A percentile compares a stretch with the other conserved stretches of the same genome.
These are phyloP conservation scores for Ophion slaviceki DNA, from an alignment of 2,888 invertebrate species.

Conservation along the genomic window DNA sequence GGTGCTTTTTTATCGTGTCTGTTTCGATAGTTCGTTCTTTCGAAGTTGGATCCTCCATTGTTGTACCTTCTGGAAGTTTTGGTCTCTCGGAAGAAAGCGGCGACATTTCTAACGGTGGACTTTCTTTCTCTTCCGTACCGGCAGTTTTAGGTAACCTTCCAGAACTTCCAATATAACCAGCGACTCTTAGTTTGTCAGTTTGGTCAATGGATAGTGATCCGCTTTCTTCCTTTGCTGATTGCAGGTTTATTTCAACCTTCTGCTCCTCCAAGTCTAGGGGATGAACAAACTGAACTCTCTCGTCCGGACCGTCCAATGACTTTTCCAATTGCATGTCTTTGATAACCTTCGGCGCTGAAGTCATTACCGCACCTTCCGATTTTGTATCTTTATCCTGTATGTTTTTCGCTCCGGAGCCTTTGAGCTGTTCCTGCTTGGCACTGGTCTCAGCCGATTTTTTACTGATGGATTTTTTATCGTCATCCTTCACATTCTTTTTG, in stretches of 20 bases:
- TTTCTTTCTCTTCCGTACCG: not conserved
- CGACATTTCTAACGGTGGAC: not conserved
- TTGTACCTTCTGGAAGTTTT: not conserved
- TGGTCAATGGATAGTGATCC: slow-evolving; percentile 3
- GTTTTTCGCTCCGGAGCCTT: slow-evolving; percentile 31
- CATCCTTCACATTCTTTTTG: slow-evolving; percentile 27
- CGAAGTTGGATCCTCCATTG: not conserved
- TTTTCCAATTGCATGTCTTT: not conserved
- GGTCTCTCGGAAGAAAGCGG: not conserved
- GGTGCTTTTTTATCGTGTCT: slow-evolving; percentile 41
- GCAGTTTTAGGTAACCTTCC: slow-evolving; percentile 6
- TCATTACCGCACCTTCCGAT: slow-evolving; percentile 6
- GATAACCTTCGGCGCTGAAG: slow-evolving; percentile 1
- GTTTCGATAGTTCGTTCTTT: not conserved
- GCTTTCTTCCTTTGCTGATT: slow-evolving; percentile 6
- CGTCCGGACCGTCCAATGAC: not conserved
- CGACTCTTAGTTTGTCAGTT: slow-evolving; percentile 3
- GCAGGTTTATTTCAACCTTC: not conserved
- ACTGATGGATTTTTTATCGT: slow-evolving; percentile 36
- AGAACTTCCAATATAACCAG: not conserved
- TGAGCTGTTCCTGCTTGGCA: slow-evolving; percentile 40
- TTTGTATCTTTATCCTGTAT: slow-evolving; percentile 41
- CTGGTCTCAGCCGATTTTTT: slow-evolving; percentile 19
- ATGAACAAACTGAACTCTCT: not conserved
- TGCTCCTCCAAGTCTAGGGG: not conserved